phyloP scores from a whole-genome alignment of 1,140 invertebrate species.

The Patella vulgata region DNA sequence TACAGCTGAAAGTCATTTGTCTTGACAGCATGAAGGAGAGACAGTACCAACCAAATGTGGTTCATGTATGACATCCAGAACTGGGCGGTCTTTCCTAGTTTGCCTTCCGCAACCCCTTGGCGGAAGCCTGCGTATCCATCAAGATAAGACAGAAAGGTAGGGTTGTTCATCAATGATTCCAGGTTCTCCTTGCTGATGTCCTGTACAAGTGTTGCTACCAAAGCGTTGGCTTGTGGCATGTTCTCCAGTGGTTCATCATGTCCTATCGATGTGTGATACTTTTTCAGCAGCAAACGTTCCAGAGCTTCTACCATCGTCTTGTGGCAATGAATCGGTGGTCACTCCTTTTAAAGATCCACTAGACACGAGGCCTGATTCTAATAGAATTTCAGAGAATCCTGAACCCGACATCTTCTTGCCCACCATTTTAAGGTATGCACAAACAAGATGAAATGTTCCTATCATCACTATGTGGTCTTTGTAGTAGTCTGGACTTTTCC shows the following conservation, averaged over 20 bases:
- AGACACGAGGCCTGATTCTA: slow-evolving; percentile 24
- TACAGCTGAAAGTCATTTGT: slow-evolving; percentile 33
- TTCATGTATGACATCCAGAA: slow-evolving; percentile 39
- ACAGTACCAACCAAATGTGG: slow-evolving; percentile 30
- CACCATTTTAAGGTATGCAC: slow-evolving; percentile 39
- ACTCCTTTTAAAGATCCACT: slow-evolving; percentile 25
- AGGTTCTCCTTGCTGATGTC: too few relatives aligned
- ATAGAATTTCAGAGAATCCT: slow-evolving; percentile 22
- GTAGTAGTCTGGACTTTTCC: slow-evolving; percentile 33
- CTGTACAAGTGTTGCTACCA: too few relatives aligned
- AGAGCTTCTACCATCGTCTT: slow-evolving; percentile 10
- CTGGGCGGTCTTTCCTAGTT: slow-evolving; percentile 28
- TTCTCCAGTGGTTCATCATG: too few relatives aligned
- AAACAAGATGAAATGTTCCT: slow-evolving; percentile 27
- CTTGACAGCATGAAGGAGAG: slow-evolving; percentile 31
- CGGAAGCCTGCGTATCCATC: too few relatives aligned
- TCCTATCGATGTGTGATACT: too few relatives aligned
- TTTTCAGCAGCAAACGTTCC: too few relatives aligned
- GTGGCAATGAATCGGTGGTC: slow-evolving; percentile 22
- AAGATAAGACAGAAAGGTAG: too few relatives aligned
- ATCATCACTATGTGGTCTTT: slow-evolving; percentile 36
- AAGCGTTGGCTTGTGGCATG: too few relatives aligned
- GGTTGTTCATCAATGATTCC: too few relatives aligned
- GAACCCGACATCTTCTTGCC: slow-evolving; percentile 39
- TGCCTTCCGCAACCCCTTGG: slow-evolving; percentile 6